Evolutionary conservation across 2,888 invertebrate genomes (phyloP).

Genomic region (Trimorus sp.): DNA sequence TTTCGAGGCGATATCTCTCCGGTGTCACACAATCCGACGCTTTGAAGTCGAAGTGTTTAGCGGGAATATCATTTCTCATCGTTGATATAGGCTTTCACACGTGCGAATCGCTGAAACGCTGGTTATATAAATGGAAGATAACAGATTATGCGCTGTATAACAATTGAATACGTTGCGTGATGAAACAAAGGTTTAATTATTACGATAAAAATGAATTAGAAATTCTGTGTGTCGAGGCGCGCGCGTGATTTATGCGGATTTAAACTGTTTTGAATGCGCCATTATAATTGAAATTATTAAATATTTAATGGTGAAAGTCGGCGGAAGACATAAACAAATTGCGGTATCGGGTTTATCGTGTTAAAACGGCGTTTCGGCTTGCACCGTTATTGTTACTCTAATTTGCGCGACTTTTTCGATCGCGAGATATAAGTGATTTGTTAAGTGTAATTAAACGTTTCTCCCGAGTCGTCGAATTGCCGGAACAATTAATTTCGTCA

Average conservation of each 20-base stretch:
- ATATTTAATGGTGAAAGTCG: conserved; percentile 51
- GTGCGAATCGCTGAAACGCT: conserved; percentile 43
- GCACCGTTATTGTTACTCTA: neutral
- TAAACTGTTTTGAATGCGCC: conserved; percentile 37
- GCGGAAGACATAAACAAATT: conserved; percentile 2
- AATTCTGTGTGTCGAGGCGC: conserved; percentile 34
- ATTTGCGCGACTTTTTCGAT: too few species aligned
- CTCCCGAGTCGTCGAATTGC: too few species aligned
- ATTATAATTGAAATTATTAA: conserved; percentile 49
- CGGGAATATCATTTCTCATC: conserved; percentile 51
- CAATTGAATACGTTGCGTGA: conserved; percentile 46
- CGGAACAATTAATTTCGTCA: too few species aligned
- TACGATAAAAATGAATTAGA: conserved; percentile 50
- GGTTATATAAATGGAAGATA: conserved; percentile 52
- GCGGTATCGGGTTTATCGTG: conserved; percentile 28
- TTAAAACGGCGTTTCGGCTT: conserved; percentile 17
- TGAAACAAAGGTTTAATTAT: conserved; percentile 59
- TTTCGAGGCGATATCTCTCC: conserved; percentile 41
- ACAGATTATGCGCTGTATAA: conserved; percentile 41
- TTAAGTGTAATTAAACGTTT: too few species aligned
- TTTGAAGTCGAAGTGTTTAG: conserved; percentile 37
- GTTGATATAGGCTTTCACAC: conserved; percentile 48
- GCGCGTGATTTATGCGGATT: conserved; percentile 48
- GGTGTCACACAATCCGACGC: conserved; percentile 26
- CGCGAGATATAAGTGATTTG: too few species aligned